phyloP scores from a whole-genome alignment of 2,888 invertebrate genomes.

The Pseudoips prasinana region DNA sequence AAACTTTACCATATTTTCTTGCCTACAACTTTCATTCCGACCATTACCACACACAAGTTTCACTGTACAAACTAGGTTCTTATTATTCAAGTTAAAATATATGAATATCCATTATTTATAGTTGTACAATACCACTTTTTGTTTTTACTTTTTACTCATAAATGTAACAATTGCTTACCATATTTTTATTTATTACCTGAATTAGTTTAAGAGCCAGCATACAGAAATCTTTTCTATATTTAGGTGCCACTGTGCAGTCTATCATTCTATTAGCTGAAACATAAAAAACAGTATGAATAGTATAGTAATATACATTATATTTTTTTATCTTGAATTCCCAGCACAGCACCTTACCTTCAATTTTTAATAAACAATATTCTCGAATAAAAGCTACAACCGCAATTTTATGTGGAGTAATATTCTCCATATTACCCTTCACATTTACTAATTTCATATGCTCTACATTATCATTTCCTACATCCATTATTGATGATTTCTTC shows the following conservation, averaged over 20 bases:
- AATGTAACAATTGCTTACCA: too few species aligned
- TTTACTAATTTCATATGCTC: constrained; percentile 67
- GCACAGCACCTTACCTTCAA: constrained; percentile 64
- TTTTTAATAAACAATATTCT: constrained; percentile 86
- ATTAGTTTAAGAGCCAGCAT: constrained; percentile 90
- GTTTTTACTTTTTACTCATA: too few species aligned
- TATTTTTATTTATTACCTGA: constrained; percentile 72
- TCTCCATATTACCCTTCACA: constrained; percentile 78
- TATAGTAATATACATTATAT: not conserved
- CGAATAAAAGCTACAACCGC: constrained; percentile 88
- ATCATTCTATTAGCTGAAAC: constrained; percentile 75
- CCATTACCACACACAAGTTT: too few species aligned
- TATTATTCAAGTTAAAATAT: too few species aligned
- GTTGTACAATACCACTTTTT: too few species aligned
- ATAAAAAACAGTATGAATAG: not conserved
- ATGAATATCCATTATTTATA: too few species aligned
- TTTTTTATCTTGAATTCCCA: too few species aligned
- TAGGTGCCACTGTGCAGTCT: constrained; percentile 76
- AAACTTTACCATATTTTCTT: too few species aligned
- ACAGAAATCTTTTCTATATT: constrained; percentile 89
- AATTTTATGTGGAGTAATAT: constrained; percentile 90
- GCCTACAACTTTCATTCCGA: too few species aligned
- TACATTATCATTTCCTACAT: constrained; percentile 53
- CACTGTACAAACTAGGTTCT: too few species aligned
- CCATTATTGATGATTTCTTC: too few species aligned